Evolutionary conservation across 2,888 invertebrate genomes (phyloP).

Genomic region (Xanthorhoe spadicearia): DNA sequence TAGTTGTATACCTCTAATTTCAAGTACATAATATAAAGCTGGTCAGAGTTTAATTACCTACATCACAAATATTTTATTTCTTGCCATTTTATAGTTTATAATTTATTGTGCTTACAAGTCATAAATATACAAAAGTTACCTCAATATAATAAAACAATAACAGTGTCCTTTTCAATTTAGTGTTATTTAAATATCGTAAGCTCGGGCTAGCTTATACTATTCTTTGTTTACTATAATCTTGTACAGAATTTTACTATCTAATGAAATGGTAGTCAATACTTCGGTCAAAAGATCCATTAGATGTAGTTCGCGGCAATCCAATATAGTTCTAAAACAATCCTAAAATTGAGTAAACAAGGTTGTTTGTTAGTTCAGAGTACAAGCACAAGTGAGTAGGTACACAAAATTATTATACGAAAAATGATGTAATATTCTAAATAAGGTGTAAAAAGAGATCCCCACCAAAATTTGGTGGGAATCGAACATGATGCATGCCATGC

Average conservation of each 20-base stretch:
- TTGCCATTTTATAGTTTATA: conserved; percentile 9
- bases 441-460: too few species aligned
- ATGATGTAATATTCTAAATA: too few species aligned
- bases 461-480: too few species aligned
- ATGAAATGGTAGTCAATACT: neutral
- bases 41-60: neutral
- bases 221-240: neutral
- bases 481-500: too few species aligned
- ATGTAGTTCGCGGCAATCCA: neutral
- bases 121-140: conserved; percentile 10
- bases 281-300: neutral
- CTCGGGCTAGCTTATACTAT: conserved; percentile 18
- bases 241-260: neutral
- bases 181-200: conserved; percentile 4
- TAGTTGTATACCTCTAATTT: conserved; percentile 2
- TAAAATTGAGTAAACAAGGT: neutral
- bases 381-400: neutral
- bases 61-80: conserved; percentile 15
- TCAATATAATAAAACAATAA: conserved; percentile 4
- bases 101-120: neutral
- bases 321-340: neutral
- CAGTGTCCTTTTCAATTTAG: neutral
- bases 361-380: neutral
- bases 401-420: too few species aligned
- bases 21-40: conserved; percentile 1